Evolutionary conservation across 2,113 vertebrate genomes (phyloP).

Genomic region (Micronisus gabar): DNA sequence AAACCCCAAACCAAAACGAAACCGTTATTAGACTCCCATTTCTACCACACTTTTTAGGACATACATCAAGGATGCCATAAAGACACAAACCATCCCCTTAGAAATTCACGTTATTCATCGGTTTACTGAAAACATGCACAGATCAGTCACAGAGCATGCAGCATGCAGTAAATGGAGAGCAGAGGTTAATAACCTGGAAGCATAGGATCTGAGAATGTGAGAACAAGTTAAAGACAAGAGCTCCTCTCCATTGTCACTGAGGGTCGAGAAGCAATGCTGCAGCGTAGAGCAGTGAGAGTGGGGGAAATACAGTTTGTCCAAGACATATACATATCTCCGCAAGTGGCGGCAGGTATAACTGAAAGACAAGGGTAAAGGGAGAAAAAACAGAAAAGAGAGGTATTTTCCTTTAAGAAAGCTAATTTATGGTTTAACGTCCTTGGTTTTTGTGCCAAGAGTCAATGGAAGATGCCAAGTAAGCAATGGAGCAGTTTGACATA

Average conservation of each 20-base stretch:
- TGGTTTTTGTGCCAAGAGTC: conserved; percentile 35
- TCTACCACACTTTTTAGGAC: neutral
- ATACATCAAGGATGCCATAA: neutral
- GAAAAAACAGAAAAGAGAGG: conserved; percentile 71
- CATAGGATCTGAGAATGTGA: conserved; percentile 87
- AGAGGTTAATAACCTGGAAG: conserved; percentile 86
- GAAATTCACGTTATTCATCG: neutral
- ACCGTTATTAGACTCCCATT: neutral
- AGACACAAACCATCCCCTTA: neutral
- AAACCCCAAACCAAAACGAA: neutral
- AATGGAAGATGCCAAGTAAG: conserved; percentile 22
- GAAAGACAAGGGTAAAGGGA: conserved; percentile 81
- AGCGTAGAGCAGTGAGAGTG: conserved; percentile 80
- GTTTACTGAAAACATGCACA: conserved; percentile 61
- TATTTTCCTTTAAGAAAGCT: conserved; percentile 73
- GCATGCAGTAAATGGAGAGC: conserved; percentile 77
- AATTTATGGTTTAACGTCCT: conserved; percentile 45
- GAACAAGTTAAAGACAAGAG: conserved; percentile 86
- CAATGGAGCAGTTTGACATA: conserved; percentile 16
- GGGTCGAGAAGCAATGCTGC: conserved; percentile 82
- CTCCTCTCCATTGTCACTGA: conserved; percentile 86
- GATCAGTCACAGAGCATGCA: conserved; percentile 70
- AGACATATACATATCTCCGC: conserved; percentile 87
- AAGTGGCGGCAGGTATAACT: conserved; percentile 88
- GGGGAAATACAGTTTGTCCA: conserved; percentile 85